Evolutionary conservation across 2,113 vertebrate species (phyloP), one percentile per base, ranked within the genome.

Genomic region (Fregata magnificens): DNA sequence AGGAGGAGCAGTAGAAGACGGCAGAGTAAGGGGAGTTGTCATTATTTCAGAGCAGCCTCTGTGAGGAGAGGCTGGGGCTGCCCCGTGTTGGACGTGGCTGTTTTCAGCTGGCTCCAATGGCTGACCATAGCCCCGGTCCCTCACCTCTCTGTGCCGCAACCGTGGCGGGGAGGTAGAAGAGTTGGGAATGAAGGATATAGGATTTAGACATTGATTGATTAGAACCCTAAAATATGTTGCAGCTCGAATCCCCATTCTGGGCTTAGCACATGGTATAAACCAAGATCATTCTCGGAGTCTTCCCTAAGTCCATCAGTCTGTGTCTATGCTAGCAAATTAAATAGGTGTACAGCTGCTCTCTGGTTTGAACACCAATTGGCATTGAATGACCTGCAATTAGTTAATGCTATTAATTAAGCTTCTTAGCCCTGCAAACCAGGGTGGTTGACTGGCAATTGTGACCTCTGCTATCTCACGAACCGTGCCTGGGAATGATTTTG

Each of bases 1-100:
- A 45, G 32, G 36, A 67, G 44, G 56, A 82, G 65, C 22, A 53
- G 49, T 26, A 74, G 65, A 29, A 16, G 8, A 62, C 13, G 44
- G 13, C 31, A 36, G 70, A 65, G 16, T 24, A 61, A 26, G 29
- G 3, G 6, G 4, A 1, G 1, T 4, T 69, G 67, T 45, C 29
- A 7, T 55, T 58, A 22, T 8, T 31, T 8, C 22, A 26, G 40
- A 55, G 19, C 0, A 4, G 25, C 20, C 28, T 28, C 79, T 34
- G 18, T 38, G 36, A 50, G 12, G 14, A 24, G 13, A 47, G 9
- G 18, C 14, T 2, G 3, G 31, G 36, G 15, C 16, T 81, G n/a
- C 13, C 16, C 32, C 0, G 3, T 50, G 59, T 13, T 2, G 2
- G 21, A 17, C 21, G 17, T 1, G 7, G 52, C 2, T 0, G 4